Percentiles rank a stretch among this genome's conserved stretches.
phyloP scores from a whole-genome alignment of 2,113 vertebrate species.

The Perognathus longimembris region DNA sequence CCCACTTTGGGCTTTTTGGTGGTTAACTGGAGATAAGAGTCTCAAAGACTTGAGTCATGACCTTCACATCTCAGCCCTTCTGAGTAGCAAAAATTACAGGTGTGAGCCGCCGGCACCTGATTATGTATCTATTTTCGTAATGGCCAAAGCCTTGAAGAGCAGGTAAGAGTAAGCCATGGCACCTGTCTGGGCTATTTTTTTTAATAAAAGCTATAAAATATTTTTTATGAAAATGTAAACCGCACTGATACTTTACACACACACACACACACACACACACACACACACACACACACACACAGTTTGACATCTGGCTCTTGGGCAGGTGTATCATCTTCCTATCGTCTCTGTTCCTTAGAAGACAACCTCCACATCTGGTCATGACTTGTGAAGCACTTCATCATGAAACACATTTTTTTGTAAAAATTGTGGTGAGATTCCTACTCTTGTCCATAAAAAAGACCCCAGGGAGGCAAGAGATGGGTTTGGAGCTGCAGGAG shows the following conservation, averaged over 20 bases:
- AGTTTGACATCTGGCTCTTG: background rate
- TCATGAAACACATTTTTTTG: background rate
- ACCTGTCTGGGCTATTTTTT: background rate
- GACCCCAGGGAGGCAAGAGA: background rate
- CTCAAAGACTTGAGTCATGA: too few relatives aligned
- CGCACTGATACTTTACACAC: background rate
- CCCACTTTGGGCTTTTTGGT: too few relatives aligned
- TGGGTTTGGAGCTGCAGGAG: background rate
- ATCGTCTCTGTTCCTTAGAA: background rate
- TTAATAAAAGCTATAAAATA: conserved; percentile 11
- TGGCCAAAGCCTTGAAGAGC: too few relatives aligned
- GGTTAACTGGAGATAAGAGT: too few relatives aligned
- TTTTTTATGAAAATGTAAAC: background rate
- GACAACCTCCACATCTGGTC: background rate
- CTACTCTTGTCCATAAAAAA: background rate
- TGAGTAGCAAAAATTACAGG: too few relatives aligned
- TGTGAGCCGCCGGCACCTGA: too few relatives aligned
- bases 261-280: background rate
- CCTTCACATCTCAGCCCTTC: too few relatives aligned
- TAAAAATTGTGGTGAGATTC: background rate
- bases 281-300: background rate
- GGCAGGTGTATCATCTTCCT: background rate
- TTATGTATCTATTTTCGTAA: too few relatives aligned
- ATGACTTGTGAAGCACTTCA: background rate
- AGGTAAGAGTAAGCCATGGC: too few relatives aligned